Percentiles rank a stretch among this genome's conserved stretches.
phyloP scores from a whole-genome alignment of 2,888 invertebrate species.

The Cryptophagus acutangulus region DNA sequence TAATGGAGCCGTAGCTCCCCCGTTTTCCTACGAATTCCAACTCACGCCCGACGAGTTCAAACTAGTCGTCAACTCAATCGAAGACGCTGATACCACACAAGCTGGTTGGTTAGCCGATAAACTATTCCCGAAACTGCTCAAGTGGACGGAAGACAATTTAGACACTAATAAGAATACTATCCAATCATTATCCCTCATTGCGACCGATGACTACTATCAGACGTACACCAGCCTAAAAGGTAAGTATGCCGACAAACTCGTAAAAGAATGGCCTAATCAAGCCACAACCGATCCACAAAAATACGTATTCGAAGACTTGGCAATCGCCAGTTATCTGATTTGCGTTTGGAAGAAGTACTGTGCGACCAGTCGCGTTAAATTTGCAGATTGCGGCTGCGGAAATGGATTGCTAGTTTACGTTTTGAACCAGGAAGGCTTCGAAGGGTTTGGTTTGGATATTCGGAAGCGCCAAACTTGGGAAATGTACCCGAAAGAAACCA shows the following conservation, averaged over 20 bases:
- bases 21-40: constrained; percentile 50
- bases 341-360: constrained; percentile 61
- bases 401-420: constrained; percentile 92
- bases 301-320: constrained; percentile 94
- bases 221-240: constrained; percentile 70
- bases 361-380: constrained; percentile 47
- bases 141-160: constrained; percentile 55
- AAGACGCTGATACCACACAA: constrained; percentile 44
- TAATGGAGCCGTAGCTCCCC: constrained; percentile 46
- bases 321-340: constrained; percentile 84
- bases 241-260: constrained; percentile 71
- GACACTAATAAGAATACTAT: constrained; percentile 31
- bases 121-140: constrained; percentile 57
- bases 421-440: constrained; percentile 75
- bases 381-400: constrained; percentile 96
- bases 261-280: constrained; percentile 83
- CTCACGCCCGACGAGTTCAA: constrained; percentile 39
- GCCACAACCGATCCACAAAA: constrained; percentile 92
- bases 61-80: constrained; percentile 44
- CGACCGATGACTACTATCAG: constrained; percentile 63
- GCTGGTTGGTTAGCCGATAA: constrained; percentile 54
- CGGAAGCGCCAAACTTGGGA: constrained; percentile 86
- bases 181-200: constrained; percentile 62
- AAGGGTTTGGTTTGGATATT: constrained; percentile 79
- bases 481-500: constrained; percentile 60